Percentiles rank a stretch among this genome's conserved stretches.
These are phyloP conservation scores for Nyctalus aviator DNA, from an alignment of 2,797 vertebrate genomes.

Conservation along the genomic window DNA sequence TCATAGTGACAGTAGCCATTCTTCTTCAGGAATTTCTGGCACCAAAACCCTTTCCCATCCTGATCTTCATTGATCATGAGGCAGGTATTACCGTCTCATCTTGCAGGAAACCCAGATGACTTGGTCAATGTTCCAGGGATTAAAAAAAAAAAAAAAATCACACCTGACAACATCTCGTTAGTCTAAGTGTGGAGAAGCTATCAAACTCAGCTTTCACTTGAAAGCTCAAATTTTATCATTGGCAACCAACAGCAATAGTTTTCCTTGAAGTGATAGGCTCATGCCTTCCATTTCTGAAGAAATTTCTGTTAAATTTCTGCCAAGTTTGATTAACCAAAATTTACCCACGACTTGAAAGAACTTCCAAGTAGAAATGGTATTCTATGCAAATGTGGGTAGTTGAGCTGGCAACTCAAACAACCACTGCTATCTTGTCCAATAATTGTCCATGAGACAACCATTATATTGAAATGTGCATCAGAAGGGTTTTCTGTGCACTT, in stretches of 20 bases:
- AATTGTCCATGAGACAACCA: not conserved
- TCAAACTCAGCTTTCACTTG: slow-evolving; percentile 4
- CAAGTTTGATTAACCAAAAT: not conserved
- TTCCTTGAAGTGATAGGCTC: not conserved
- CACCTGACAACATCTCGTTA: not conserved
- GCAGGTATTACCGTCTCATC: not conserved
- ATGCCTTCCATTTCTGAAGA: slow-evolving; percentile 21
- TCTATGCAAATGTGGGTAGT: not conserved
- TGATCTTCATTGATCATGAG: not conserved
- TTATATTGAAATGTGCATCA: not conserved
- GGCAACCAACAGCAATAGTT: not conserved
- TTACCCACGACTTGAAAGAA: not conserved
- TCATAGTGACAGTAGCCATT: not conserved
- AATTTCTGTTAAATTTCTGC: not conserved
- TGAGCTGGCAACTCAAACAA: not conserved
- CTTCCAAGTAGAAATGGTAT: not conserved
- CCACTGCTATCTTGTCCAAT: too few relatives aligned
- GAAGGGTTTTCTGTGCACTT: not conserved
- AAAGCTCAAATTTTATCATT: slow-evolving; percentile 17
- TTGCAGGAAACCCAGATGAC: not conserved
- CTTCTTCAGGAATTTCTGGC: not conserved
- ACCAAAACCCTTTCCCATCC: not conserved
- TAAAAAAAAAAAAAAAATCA: not conserved
- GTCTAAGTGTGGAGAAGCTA: not conserved
- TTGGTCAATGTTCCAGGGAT: not conserved